Percentiles rank a stretch among this genome's conserved stretches.
phyloP scores from a whole-genome alignment of 37 sponge, comb jelly and placozoan species.

The Corticium candelabrum region DNA sequence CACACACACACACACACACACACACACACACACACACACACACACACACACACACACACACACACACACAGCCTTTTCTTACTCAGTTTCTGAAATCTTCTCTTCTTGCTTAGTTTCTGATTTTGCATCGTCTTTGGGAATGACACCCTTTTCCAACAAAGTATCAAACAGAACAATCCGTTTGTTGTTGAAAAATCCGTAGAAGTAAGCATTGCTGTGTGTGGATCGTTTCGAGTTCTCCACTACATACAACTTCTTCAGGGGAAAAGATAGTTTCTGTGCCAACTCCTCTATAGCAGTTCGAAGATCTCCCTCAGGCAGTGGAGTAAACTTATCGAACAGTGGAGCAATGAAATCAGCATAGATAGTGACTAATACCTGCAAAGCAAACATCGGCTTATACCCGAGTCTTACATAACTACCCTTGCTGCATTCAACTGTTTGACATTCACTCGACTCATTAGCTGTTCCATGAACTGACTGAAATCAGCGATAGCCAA shows the following conservation, averaged over 20 bases:
- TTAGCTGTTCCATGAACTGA: too few relatives aligned
- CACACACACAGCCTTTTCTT: background rate
- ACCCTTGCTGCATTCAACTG: too few relatives aligned
- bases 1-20: background rate
- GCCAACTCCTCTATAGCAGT: conserved; percentile 71
- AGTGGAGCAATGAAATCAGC: conserved; percentile 89
- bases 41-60: too few relatives aligned
- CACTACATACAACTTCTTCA: conserved; percentile 81
- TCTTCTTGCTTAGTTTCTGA: conserved; percentile 8
- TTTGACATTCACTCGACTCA: too few relatives aligned
- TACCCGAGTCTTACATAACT: background rate
- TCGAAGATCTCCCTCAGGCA: conserved; percentile 66
- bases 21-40: too few relatives aligned
- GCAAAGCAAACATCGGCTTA: background rate
- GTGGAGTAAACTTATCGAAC: conserved; percentile 89
- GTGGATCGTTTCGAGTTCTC: conserved; percentile 82
- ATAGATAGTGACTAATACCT: conserved; percentile 71
- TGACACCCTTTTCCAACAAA: conserved; percentile 51
- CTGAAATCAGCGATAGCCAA: too few relatives aligned
- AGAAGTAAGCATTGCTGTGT: conserved; percentile 97
- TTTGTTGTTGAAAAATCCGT: conserved; percentile 94
- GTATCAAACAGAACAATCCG: conserved; percentile 94
- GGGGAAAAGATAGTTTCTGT: conserved; percentile 58
- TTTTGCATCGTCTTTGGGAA: conserved; percentile 15
- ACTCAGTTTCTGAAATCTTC: background rate